A percentile compares a stretch with the other conserved stretches of the same genome.
Evolutionary conservation across 64 coral and sea anemone genomes (phyloP).

Genomic region (Pocillopora damicornis): DNA sequence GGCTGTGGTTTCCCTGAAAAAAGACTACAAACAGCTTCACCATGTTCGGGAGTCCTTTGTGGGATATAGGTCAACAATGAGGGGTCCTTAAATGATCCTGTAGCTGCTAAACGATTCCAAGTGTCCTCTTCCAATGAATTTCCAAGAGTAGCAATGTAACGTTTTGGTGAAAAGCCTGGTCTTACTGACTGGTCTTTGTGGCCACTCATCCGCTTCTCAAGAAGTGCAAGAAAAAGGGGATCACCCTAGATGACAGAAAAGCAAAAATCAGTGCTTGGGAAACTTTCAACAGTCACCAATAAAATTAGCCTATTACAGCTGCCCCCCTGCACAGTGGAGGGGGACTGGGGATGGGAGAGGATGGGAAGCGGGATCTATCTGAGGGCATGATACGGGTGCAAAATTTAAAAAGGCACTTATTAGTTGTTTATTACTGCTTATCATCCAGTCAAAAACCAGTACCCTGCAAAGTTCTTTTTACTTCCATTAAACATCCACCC

Average conservation of each 20-base stretch:
- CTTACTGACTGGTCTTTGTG: conserved; percentile 66
- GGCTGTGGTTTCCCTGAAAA: conserved; percentile 84
- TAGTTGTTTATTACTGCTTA: too few relatives aligned
- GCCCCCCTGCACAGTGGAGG: too few relatives aligned
- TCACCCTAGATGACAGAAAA: conserved; percentile 55
- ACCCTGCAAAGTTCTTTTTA: too few relatives aligned
- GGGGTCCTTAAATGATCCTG: conserved; percentile 72
- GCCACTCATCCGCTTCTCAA: conserved; percentile 64
- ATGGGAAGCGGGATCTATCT: too few relatives aligned
- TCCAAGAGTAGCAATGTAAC: conserved; percentile 84
- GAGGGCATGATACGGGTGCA: too few relatives aligned
- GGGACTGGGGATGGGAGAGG: too few relatives aligned
- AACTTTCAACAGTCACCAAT: not conserved
- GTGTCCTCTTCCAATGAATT: conserved; percentile 65
- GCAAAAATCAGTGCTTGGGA: not conserved
- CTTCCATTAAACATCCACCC: too few relatives aligned
- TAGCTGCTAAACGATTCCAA: conserved; percentile 70
- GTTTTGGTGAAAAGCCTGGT: conserved; percentile 95
- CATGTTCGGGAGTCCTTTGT: conserved; percentile 33
- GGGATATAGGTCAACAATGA: conserved; percentile 35
- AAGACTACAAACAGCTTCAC: conserved; percentile 1
- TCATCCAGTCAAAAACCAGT: too few relatives aligned
- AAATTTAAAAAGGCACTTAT: too few relatives aligned
- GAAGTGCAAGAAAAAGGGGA: conserved; percentile 82
- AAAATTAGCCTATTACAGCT: too few relatives aligned